A percentile compares a stretch with the other conserved stretches of the same genome.
Conservation (phyloP, 2,888 invertebrate genomes). For the Deilephila porcellus region DNA sequence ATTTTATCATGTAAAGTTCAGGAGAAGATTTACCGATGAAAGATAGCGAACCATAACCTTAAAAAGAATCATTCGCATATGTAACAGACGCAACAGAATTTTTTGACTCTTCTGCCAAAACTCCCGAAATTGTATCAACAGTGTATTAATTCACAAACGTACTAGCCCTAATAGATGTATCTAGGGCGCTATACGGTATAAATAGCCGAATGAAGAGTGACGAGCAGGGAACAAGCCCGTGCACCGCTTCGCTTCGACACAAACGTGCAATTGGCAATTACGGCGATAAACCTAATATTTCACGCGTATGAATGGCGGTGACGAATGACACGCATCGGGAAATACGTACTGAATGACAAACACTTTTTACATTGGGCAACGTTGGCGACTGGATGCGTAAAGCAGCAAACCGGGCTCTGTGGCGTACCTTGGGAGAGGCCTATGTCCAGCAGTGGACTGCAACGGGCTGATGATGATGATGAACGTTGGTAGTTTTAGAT, state of each 20-base stretch:
- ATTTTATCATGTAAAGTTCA: too few relatives aligned
- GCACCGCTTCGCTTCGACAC: slow-evolving; percentile 53
- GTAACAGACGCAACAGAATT: too few relatives aligned
- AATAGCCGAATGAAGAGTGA: slow-evolving; percentile 74
- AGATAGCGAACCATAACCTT: too few relatives aligned
- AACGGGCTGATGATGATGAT: too few relatives aligned
- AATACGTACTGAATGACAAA: neutral
- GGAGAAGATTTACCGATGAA: too few relatives aligned
- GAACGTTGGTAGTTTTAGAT: too few relatives aligned
- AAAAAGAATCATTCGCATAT: too few relatives aligned
- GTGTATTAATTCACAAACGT: slow-evolving; percentile 31
- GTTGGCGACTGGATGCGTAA: too few relatives aligned
- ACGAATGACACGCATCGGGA: neutral
- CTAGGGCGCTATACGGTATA: slow-evolving; percentile 69
- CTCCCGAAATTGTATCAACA: neutral
- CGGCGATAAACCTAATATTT: slow-evolving; percentile 40
- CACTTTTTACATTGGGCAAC: neutral
- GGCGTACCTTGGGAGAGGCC: too few relatives aligned
- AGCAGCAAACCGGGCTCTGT: too few relatives aligned
- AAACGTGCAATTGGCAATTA: slow-evolving; percentile 60
- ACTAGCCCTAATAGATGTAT: slow-evolving; percentile 65
- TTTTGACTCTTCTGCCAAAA: neutral
- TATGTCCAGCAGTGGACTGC: too few relatives aligned
- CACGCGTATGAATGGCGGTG: slow-evolving; percentile 34
- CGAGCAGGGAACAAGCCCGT: slow-evolving; percentile 63